These are phyloP conservation scores for Cynocephalus volans DNA, from an alignment of 2,113 vertebrate species.

Conservation along the genomic window DNA sequence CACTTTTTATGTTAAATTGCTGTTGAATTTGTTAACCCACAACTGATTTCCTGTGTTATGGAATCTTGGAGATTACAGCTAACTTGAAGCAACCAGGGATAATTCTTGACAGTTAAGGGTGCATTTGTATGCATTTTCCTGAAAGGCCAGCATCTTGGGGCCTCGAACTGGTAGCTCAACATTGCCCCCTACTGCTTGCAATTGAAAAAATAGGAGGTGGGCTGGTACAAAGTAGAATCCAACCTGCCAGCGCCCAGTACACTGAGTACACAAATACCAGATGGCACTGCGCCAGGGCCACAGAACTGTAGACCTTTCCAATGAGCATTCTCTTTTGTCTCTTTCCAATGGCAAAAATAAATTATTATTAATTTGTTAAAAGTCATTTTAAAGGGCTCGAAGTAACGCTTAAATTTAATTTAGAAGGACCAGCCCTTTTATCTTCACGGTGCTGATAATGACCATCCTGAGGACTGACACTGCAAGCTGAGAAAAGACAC, in stretches of 20 bases:
- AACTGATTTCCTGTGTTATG: slow-evolving; percentile 91
- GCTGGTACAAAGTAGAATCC: not conserved
- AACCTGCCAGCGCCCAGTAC: not conserved
- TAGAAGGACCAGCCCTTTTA: slow-evolving; percentile 86
- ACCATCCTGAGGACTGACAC: slow-evolving; percentile 75
- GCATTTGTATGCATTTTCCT: slow-evolving; percentile 84
- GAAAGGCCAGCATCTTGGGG: slow-evolving; percentile 10
- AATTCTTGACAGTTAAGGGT: slow-evolving; percentile 89
- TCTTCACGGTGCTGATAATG: slow-evolving; percentile 86
- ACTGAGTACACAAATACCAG: not conserved
- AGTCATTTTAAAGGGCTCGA: slow-evolving; percentile 85
- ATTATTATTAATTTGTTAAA: slow-evolving; percentile 86
- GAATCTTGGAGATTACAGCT: slow-evolving; percentile 90
- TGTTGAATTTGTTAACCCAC: slow-evolving; percentile 92
- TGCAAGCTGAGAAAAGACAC: slow-evolving; percentile 85
- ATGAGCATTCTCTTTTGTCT: slow-evolving; percentile 83
- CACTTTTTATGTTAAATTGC: slow-evolving; percentile 90
- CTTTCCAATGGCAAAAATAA: slow-evolving; percentile 85
- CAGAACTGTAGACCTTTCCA: slow-evolving; percentile 63
- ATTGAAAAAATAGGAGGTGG: not conserved
- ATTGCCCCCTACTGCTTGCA: slow-evolving; percentile 94
- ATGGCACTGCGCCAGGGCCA: not conserved
- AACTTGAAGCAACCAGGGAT: slow-evolving; percentile 90
- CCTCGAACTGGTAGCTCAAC: slow-evolving; percentile 91
- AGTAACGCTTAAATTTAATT: slow-evolving; percentile 87